phyloP scores from a whole-genome alignment of 1,140 invertebrate species.

The Caerostris extrusa region DNA sequence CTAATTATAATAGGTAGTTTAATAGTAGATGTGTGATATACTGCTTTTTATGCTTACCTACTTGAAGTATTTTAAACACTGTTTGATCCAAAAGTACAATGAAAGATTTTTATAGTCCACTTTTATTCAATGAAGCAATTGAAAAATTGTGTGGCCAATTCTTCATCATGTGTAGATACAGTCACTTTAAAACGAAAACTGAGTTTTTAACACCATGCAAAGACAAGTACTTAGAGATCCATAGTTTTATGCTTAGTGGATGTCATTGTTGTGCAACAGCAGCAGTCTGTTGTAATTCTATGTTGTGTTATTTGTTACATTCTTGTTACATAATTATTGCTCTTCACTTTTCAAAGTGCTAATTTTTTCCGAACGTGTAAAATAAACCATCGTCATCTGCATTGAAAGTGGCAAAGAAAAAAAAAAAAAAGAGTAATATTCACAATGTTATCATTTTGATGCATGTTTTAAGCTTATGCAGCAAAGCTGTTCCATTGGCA shows the following conservation, averaged over 20 bases:
- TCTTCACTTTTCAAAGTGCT: constrained; percentile 72
- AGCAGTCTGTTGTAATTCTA: constrained; percentile 70
- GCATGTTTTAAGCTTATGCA: constrained; percentile 72
- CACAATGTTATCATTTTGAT: constrained; percentile 73
- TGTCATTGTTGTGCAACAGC: constrained; percentile 75
- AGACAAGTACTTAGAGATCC: constrained; percentile 41
- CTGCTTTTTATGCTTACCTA: constrained; percentile 67
- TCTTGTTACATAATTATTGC: constrained; percentile 74
- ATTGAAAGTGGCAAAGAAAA: background rate
- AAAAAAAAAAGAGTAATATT: constrained; percentile 20
- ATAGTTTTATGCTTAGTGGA: constrained; percentile 66
- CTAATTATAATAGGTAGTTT: background rate
- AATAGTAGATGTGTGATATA: constrained; percentile 55
- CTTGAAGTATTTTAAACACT: constrained; percentile 39
- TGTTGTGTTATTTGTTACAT: constrained; percentile 75
- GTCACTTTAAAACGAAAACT: constrained; percentile 63
- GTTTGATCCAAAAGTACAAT: constrained; percentile 36
- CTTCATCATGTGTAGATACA: constrained; percentile 71
- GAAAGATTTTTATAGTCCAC: constrained; percentile 64
- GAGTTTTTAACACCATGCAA: constrained; percentile 64
- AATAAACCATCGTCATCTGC: constrained; percentile 74
- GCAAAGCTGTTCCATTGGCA: constrained; percentile 29
- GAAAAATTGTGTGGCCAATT: constrained; percentile 65
- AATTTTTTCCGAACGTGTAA: constrained; percentile 72
- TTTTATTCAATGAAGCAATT: constrained; percentile 53